Conservation (phyloP, 2,888 invertebrate genomes). For the Eilema sororculum region DNA sequence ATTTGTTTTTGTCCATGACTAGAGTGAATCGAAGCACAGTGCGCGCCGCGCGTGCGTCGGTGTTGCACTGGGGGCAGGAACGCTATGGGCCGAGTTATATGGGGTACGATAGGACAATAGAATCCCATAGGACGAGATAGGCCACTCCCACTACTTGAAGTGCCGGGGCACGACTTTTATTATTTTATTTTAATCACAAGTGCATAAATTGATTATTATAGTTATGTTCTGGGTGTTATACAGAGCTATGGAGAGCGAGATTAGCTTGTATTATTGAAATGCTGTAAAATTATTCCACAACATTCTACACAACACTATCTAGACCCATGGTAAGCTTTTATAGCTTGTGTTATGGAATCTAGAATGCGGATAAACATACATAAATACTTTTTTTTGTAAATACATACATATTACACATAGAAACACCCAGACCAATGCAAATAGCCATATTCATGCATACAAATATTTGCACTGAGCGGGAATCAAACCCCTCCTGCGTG, state of each 20-base stretch:
- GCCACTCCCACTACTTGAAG: constrained; percentile 64
- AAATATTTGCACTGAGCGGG: too few relatives aligned
- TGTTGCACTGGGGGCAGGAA: constrained; percentile 62
- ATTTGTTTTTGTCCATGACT: constrained; percentile 44
- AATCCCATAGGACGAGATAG: constrained; percentile 44
- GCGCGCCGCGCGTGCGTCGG: constrained; percentile 54
- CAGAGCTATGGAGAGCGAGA: background rate
- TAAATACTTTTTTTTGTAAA: too few relatives aligned
- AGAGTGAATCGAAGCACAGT: constrained; percentile 29
- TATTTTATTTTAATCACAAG: background rate
- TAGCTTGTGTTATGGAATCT: too few relatives aligned
- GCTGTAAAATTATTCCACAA: too few relatives aligned
- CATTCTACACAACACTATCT: too few relatives aligned
- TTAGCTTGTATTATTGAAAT: background rate
- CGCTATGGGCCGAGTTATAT: constrained; percentile 56
- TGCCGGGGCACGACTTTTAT: constrained; percentile 16
- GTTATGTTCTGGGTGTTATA: background rate
- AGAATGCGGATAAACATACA: too few relatives aligned
- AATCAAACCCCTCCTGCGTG: too few relatives aligned
- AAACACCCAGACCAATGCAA: too few relatives aligned
- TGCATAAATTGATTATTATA: background rate
- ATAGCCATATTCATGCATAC: too few relatives aligned
- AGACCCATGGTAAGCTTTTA: too few relatives aligned
- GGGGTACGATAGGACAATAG: constrained; percentile 28
- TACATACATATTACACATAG: too few relatives aligned